Evolutionary conservation across 2,113 vertebrate genomes (phyloP).

Genomic region (Alethe castanea): DNA sequence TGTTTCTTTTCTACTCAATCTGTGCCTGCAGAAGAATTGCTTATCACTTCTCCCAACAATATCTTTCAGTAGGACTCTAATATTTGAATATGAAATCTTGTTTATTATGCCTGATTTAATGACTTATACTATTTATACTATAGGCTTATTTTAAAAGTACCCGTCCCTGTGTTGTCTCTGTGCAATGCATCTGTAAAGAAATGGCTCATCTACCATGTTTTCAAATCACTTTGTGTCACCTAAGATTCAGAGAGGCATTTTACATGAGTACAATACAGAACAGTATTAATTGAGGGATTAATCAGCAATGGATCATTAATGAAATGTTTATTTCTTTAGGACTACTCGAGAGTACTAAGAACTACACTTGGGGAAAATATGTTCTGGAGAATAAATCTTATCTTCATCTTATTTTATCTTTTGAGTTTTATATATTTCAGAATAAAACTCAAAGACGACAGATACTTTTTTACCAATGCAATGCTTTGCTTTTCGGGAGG

Average conservation of each 20-base stretch:
- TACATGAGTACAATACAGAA: neutral
- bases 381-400: neutral
- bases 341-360: neutral
- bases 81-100: neutral
- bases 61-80: neutral
- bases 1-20: neutral
- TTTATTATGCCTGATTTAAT: neutral
- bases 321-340: neutral
- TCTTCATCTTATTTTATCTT: neutral
- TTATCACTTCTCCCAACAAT: neutral
- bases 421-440: neutral
- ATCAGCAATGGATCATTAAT: neutral
- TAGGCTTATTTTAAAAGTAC: neutral
- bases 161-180: neutral
- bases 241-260: neutral
- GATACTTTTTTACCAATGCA: neutral
- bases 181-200: neutral
- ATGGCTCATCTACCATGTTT: neutral
- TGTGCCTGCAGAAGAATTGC: neutral
- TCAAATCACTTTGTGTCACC: neutral
- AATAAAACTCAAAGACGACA: neutral
- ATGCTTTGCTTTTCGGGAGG: neutral
- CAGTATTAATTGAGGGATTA: neutral
- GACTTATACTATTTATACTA: neutral
- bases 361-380: neutral